Conservation (phyloP, 2,797 vertebrate genomes). For the Gadopsis marmoratus region DNA sequence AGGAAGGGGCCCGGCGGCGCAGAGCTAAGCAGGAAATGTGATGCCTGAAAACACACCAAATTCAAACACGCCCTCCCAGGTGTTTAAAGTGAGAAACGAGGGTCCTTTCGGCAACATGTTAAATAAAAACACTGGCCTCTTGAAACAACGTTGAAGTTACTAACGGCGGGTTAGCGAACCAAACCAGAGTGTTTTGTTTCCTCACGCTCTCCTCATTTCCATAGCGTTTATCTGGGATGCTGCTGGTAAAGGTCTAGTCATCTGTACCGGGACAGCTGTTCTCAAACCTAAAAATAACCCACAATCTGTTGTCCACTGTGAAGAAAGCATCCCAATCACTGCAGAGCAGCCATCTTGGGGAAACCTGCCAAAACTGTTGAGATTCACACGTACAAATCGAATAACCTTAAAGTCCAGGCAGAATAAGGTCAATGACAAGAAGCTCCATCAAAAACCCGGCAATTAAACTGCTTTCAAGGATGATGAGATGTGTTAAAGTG, state of each 20-base stretch:
- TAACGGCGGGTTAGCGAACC: neutral
- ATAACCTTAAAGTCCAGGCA: constrained; percentile 12
- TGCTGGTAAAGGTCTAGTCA: constrained; percentile 46
- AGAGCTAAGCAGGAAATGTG: constrained; percentile 38
- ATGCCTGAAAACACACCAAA: constrained; percentile 10
- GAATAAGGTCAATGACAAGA: constrained; percentile 12
- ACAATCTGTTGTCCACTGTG: constrained; percentile 65
- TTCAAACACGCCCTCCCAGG: constrained; percentile 6
- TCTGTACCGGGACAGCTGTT: constrained; percentile 69
- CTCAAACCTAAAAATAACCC: constrained; percentile 70
- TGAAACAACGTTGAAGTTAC: neutral
- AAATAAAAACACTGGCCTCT: neutral
- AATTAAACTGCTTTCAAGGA: neutral
- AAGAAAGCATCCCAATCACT: constrained; percentile 48
- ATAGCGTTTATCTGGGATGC: neutral
- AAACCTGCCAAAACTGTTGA: constrained; percentile 47
- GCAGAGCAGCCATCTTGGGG: constrained; percentile 21
- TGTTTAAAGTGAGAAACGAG: constrained; percentile 11
- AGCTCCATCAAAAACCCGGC: neutral
- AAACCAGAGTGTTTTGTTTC: neutral
- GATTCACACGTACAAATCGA: constrained; percentile 16
- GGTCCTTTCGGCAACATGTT: constrained; percentile 16
- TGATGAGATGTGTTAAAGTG: neutral
- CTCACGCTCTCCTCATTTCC: constrained; percentile 21
- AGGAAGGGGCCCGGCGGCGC: constrained; percentile 32